Evolutionary conservation across 2,113 vertebrate species (phyloP), one percentile per base, ranked within the genome.

Genomic region (Indicator maculatus): DNA sequence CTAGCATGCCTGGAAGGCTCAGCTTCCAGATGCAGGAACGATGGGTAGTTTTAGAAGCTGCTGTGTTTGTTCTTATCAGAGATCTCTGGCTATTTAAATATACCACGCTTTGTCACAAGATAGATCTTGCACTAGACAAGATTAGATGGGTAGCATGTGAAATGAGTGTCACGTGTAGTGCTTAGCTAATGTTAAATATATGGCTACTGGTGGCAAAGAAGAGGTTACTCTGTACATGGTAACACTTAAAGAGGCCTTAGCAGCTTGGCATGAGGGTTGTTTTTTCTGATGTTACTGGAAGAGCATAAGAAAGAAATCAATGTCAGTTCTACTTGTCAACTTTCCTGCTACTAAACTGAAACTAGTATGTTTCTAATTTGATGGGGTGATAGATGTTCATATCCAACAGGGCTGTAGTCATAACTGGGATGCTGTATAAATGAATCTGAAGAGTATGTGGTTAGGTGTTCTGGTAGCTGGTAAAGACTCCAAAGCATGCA

Each of bases 141-240:
- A 86, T 92, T 69, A 92, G 74, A 82, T 83, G 80, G 41, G 61
- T 63, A 83, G 45, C 83, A 53, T 17, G 41, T 91, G 89, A 82
- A 81, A 76, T 67, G 70, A 28, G 16, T 89, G 82, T 84, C 72
- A 76, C 67, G 85, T 79, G 91, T 85, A 59, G 79, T 92, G 76
- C 84, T 59, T 66, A 56, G 81, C 41, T 69, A 70, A 44, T 72
- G 33, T 52, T 93, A 79, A 89, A 76, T 63, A 9, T 73, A 12
- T 44, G 69, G 55, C 77, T 71, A 3, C 80, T 33, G 41, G 58
- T 89, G 87, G 15, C 70, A 75, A 31, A 27, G 72, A 31, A 21
- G 72, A 76, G 82, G 12, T 71, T 75, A 53, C 19, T 52, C 5
- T 47, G 11, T 65, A n/a, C 6, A 0, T 72, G 30, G 63, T 69